Base-by-base conservation (phyloP, 2,888 invertebrate species). In the Tricholauxania praeusta region DNA sequence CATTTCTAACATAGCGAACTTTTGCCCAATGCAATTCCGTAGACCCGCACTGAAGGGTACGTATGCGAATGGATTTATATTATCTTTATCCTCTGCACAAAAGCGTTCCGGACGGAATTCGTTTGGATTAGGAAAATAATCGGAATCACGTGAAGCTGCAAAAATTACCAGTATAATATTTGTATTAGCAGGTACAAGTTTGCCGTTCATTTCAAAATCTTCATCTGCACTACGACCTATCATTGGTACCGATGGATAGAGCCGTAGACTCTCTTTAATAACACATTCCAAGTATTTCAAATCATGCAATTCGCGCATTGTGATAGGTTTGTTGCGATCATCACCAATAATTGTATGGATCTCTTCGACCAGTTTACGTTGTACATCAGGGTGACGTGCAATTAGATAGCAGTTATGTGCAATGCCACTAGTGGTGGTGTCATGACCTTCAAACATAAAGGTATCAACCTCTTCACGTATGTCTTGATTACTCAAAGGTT, bases 401-500 rank as follows among this genome's bases (percentile, higher is more conserved):
- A 86, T 74, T 32, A 82, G 78, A 68, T 82, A 84, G 0, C 85
- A 73, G 2, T 80, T 80, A 73, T 83, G 83, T 15, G 81, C 78
- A 3, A 86, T 82, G 19, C 77, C 86, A 71, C 81, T 80, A 0
- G 83, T 83, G 5, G 85, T 85, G 1, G 86, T 86, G 49, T 86
- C 85, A 28, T 84, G 81, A 5, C 84, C 83, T 74, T 91, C 92
- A 84, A 93, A n/a, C n/a, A n/a, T n/a, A n/a, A n/a, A n/a, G n/a
- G n/a, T n/a, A n/a, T n/a, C n/a, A n/a, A n/a, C n/a, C 87, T 93
- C 92, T 82, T 92, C 91, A 67, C 91, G 87, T 10, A 93, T 89
- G 69, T 90, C 90, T 17, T 89, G 85, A 64, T 91, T 89, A 7
- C 89, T 88, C 62, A 93, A 85, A 5, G 88, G 89, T 28, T 72